These are phyloP conservation scores for Otolemur crassicaudatus DNA, from an alignment of 2,797 vertebrate species.

Conservation along the genomic window DNA sequence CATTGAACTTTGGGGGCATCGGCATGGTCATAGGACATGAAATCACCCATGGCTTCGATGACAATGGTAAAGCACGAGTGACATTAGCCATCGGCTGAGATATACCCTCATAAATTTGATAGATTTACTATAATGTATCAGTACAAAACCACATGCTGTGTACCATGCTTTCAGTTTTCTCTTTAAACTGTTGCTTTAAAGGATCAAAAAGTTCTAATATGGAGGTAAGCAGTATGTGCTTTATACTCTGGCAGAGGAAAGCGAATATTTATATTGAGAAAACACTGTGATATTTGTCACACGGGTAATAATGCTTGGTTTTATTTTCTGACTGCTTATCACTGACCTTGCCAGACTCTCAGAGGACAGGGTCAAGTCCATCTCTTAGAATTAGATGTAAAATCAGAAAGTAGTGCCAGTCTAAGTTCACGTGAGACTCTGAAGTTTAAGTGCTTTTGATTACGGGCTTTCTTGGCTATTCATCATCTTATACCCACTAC, in stretches of 20 bases:
- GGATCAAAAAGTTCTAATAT: neutral
- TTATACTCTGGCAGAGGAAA: neutral
- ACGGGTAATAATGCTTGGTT: neutral
- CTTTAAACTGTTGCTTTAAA: neutral
- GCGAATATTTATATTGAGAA: neutral
- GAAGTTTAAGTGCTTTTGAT: neutral
- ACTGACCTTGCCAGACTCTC: neutral
- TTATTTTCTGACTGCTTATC: neutral
- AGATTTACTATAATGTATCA: neutral
- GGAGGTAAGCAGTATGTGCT: neutral
- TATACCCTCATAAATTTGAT: neutral
- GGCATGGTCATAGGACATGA: constrained; percentile 99
- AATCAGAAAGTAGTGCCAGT: neutral
- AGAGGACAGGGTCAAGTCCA: neutral
- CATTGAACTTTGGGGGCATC: constrained; percentile 96
- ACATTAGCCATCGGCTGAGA: neutral
- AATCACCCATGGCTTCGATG: constrained; percentile 98
- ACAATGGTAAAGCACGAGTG: constrained; percentile 91
- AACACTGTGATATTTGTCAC: neutral
- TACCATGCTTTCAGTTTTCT: neutral
- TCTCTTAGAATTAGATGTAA: constrained; percentile 11
- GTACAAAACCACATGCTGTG: neutral
- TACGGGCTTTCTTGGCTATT: neutral
- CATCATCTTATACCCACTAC: neutral
- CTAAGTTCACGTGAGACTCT: neutral